Evolutionary conservation across 1,140 invertebrate genomes (phyloP), one percentile per base, ranked within the genome.

Genomic region (Drosophila busckii): DNA sequence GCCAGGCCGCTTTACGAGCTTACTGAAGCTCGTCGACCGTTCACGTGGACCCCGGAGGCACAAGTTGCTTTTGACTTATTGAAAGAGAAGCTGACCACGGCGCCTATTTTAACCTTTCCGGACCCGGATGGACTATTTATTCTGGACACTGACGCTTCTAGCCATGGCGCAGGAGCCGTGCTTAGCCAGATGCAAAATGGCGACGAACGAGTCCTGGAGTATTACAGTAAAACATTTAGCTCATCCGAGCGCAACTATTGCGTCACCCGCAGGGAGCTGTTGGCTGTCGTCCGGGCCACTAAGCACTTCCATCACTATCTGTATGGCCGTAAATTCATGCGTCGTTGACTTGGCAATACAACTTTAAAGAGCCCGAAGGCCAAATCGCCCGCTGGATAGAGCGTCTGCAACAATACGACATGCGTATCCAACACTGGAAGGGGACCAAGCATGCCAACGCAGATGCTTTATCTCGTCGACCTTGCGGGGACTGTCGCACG

Each of bases 231-330:
- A 66, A 82, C 56, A 45, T 17, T 37, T 23, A 65, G 2, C 87
- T 88, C 68, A 87, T 87, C 6, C 71, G 63, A 82, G 44, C 54
- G 45, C 41, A 82, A 65, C 20, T 80, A 75, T 29, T 75, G n/a
- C 22, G 62, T 71, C 3, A 75, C 69, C 1, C 28, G 52, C 28
- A 48, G 48, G 19, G 73, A 78, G 41, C 55, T 85, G 2, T 25
- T 84, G 34, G 62, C 66, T 4, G 59, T 61, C 7, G 35, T 82
- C 7, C 17, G 2, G 4, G 28, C 44, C 20, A 22, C 28, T 2
- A 46, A 32, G 15, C 28, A 31, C 12, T 46, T 34, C 10, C 28
- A 46, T 10, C 44, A 46, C 12, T 46, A 46, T 6, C 20, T 22
- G 3, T 7, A 4, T 7, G 20, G 20, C 3, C 20, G 20, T 4